Percentiles rank a stretch among this genome's conserved stretches.
Conservation (phyloP, 2,888 invertebrate species). For the Sepiola atlantica region DNA sequence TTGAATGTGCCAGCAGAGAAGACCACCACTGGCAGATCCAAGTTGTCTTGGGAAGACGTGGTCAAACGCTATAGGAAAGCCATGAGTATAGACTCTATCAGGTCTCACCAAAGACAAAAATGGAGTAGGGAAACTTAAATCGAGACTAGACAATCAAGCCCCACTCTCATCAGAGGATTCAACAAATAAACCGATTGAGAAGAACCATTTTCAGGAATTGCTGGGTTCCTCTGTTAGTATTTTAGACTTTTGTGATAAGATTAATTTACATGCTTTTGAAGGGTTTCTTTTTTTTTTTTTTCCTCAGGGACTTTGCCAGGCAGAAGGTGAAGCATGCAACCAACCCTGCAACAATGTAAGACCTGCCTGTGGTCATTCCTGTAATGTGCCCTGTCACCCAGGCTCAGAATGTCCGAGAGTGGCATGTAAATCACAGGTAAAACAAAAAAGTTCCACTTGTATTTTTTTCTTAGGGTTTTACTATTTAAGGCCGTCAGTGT, state of each 20-base stretch:
- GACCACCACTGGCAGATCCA: too few species aligned
- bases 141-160: too few species aligned
- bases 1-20: too few species aligned
- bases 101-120: too few species aligned
- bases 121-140: too few species aligned
- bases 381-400: slow-evolving; percentile 88
- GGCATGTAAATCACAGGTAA: slow-evolving; percentile 83
- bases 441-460: neutral
- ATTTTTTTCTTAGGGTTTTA: neutral
- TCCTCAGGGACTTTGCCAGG: slow-evolving; percentile 76
- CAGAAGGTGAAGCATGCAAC: slow-evolving; percentile 78
- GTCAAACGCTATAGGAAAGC: too few species aligned
- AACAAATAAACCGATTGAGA: too few species aligned
- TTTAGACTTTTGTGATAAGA: neutral
- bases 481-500: slow-evolving; percentile 78
- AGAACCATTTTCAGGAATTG: too few species aligned
- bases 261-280: neutral
- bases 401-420: slow-evolving; percentile 80
- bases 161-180: too few species aligned
- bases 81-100: too few species aligned
- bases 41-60: too few species aligned
- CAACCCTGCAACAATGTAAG: slow-evolving; percentile 86
- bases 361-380: slow-evolving; percentile 87
- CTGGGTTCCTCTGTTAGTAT: neutral
- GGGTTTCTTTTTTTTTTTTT: slow-evolving; percentile 35